A percentile compares a stretch with the other conserved stretches of the same genome.
Evolutionary conservation across 2,888 invertebrate genomes (phyloP).

Genomic region (Criorhina ranunculi): DNA sequence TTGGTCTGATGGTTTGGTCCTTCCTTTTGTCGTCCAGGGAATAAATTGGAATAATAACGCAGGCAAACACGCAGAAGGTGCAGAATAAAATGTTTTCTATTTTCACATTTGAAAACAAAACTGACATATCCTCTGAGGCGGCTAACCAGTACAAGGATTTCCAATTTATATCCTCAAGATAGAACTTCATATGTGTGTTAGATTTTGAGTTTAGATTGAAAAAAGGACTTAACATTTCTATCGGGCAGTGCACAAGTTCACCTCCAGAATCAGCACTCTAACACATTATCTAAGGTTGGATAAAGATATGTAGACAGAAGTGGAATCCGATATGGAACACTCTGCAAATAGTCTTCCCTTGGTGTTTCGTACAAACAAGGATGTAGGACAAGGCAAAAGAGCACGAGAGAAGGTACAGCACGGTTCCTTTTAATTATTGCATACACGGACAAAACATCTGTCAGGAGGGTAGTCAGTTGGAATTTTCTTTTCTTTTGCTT

Average conservation of each 20-base stretch:
- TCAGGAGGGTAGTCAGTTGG: slow-evolving; percentile 31
- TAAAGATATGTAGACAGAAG: slow-evolving; percentile 3
- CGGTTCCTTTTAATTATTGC: slow-evolving; percentile 54
- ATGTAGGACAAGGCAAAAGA: slow-evolving; percentile 13
- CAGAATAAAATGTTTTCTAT: background rate
- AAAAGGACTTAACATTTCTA: background rate
- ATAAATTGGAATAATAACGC: background rate
- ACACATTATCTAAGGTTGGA: slow-evolving; percentile 4
- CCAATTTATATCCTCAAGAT: slow-evolving; percentile 17
- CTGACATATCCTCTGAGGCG: background rate
- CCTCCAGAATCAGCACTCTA: slow-evolving; percentile 11
- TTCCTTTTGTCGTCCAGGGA: background rate
- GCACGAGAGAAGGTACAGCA: slow-evolving; percentile 42
- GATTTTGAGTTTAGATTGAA: background rate
- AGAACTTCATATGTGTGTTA: too few relatives aligned
- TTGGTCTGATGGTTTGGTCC: background rate
- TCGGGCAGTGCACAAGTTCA: slow-evolving; percentile 13
- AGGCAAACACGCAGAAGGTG: background rate
- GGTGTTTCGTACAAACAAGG: slow-evolving; percentile 15
- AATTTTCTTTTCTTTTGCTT: slow-evolving; percentile 40
- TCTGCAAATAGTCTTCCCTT: slow-evolving; percentile 26
- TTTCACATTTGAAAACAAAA: background rate
- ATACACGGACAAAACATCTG: slow-evolving; percentile 65
- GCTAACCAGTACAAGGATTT: slow-evolving; percentile 12
- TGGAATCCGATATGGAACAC: slow-evolving; percentile 62